A percentile compares a stretch with the other conserved stretches of the same genome.
These are phyloP conservation scores for Strigops habroptila DNA, from an alignment of 2,113 vertebrate genomes.

Conservation along the genomic window DNA sequence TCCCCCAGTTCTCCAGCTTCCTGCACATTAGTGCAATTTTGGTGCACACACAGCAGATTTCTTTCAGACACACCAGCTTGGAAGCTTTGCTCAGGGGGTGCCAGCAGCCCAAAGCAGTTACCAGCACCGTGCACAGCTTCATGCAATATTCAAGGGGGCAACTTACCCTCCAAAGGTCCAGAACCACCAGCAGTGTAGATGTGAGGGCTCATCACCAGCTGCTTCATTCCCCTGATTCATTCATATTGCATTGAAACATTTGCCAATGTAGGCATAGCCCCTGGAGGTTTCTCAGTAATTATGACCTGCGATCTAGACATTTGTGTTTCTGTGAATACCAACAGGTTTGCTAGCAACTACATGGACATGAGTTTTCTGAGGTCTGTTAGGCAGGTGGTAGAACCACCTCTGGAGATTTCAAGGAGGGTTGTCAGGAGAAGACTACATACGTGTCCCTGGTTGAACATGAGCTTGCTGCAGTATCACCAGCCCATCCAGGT, in stretches of 20 bases:
- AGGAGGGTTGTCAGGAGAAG: background rate
- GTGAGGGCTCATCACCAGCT: background rate
- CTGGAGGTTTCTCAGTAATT: background rate
- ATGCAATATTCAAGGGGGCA: rapidly evolving
- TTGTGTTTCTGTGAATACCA: background rate
- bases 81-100: background rate
- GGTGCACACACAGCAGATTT: background rate
- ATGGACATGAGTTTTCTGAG: background rate
- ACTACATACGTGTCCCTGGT: rapidly evolving
- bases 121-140: background rate
- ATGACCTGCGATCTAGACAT: background rate
- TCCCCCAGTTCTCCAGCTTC: background rate
- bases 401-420: background rate
- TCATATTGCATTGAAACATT: background rate
- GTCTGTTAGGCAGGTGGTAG: background rate
- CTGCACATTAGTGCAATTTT: background rate
- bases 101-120: rapidly evolving
- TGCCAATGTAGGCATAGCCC: background rate
- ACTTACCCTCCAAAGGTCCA: background rate
- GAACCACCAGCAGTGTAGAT: background rate
- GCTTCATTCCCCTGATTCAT: background rate
- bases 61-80: background rate
- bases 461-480: rapidly evolving
- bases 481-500: too few relatives aligned
- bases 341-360: background rate